Percentiles rank a stretch among this genome's conserved stretches.
phyloP scores from a whole-genome alignment of 2,113 vertebrate species.

The Psilopsiagon aymara region DNA sequence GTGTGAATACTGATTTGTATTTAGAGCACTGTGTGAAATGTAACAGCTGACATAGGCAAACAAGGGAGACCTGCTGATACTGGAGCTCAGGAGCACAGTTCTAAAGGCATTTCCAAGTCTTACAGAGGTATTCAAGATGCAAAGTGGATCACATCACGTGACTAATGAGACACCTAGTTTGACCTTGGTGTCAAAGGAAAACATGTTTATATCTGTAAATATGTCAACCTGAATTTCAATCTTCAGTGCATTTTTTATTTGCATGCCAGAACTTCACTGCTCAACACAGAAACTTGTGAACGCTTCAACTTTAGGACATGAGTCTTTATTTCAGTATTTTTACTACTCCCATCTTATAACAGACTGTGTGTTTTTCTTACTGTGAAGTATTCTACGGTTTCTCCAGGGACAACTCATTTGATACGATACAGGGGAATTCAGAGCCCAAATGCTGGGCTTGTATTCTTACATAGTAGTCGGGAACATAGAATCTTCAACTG shows the following conservation, averaged over 20 bases:
- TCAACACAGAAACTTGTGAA: background rate
- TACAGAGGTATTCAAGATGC: background rate
- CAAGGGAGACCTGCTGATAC: background rate
- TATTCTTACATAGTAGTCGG: background rate
- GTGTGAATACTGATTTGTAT: background rate
- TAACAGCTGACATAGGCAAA: background rate
- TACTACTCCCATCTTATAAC: background rate
- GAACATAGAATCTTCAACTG: background rate
- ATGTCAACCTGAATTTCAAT: background rate
- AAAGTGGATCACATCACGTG: background rate
- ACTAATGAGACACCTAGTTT: background rate
- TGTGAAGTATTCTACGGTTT: background rate
- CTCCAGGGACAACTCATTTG: background rate
- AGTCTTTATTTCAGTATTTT: background rate
- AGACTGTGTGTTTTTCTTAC: background rate
- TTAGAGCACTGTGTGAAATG: background rate
- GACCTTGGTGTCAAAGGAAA: background rate
- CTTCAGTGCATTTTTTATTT: background rate
- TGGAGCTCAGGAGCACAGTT: background rate
- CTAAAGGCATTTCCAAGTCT: background rate
- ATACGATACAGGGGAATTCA: background rate
- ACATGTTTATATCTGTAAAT: background rate
- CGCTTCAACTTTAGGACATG: background rate
- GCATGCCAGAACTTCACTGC: background rate
- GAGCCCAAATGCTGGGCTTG: background rate